phyloP scores from a whole-genome alignment of 1,140 invertebrate genomes.

The Drosophila sucinea region DNA sequence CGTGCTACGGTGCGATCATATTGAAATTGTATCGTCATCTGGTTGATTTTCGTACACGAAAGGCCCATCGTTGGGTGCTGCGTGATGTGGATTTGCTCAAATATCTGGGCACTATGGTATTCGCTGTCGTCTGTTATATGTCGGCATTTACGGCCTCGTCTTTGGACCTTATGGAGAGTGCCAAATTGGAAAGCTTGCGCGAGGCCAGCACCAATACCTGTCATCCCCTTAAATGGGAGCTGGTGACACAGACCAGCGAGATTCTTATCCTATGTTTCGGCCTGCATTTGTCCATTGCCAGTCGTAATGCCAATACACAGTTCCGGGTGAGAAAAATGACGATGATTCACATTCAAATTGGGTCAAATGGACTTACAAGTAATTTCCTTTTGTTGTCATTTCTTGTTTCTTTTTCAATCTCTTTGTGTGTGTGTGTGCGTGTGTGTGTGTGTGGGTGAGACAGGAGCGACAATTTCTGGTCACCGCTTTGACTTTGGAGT shows the following conservation, averaged over 20 bases:
- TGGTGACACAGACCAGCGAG: constrained; percentile 94
- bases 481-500: constrained; percentile 90
- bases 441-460: constrained; percentile 6
- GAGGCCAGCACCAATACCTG: constrained; percentile 87
- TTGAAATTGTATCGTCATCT: constrained; percentile 94
- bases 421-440: not conserved
- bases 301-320: constrained; percentile 92
- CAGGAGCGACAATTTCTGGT: constrained; percentile 91
- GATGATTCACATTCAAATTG: constrained; percentile 3
- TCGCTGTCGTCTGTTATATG: constrained; percentile 92
- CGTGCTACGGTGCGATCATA: constrained; percentile 95
- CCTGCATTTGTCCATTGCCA: constrained; percentile 91
- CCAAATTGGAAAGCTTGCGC: constrained; percentile 78
- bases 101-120: constrained; percentile 90
- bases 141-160: constrained; percentile 92
- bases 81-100: constrained; percentile 92
- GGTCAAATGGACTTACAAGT: constrained; percentile 22
- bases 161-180: constrained; percentile 85
- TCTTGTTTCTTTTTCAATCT: constrained; percentile 7
- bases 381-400: constrained; percentile 3
- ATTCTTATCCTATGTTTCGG: constrained; percentile 92
- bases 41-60: constrained; percentile 92
- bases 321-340: constrained; percentile 85
- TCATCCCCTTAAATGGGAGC: constrained; percentile 93
- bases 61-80: constrained; percentile 94